Evolutionary conservation across 2,888 invertebrate species (phyloP), one percentile per base, ranked within the genome.

Genomic region (Branchellion lobata): DNA sequence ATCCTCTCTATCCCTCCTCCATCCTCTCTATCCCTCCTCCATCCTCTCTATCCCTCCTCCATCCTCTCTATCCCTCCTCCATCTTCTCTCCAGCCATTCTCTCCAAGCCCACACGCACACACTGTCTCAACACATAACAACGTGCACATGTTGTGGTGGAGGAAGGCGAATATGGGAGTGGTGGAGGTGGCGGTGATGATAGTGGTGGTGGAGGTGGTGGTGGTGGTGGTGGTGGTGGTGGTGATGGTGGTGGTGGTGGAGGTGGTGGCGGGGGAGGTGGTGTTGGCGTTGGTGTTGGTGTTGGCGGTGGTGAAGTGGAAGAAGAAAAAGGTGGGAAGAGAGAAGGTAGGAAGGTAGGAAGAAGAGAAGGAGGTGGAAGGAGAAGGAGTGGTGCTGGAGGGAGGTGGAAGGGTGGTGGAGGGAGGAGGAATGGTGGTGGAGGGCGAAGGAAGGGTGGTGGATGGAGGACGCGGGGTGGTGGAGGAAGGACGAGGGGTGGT

Each of bases 191-290:
- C 1, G 71, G 34, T 36, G 78, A 40, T 3, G 69, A 40, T n/a
- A 29, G 34, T n/a, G 72, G 31, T n/a, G 31, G 31, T n/a, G 31
- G 31, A 31, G 72, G n/a, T 29, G 29, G n/a, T 27, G 72, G 72
- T 5, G 34, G 72, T n/a, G 72, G n/a, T n/a, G 72, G 27, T 8
- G 31, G 31, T 29, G 34, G 27, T 14, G 5, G 24, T 5, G 74
- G 24, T 18, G 74, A 51, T 0, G 24, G 27, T 33, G 27, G 0
- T 33, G 27, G 8, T 29, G 47, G 31, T n/a, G 72, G 34, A 31
- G 31, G 34, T 33, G 72, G 69, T 31, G 3, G 78, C 21, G 36
- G 51, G n/a, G 69, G 78, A 69, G 68, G 78, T 24, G 51, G 78
- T 1, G 47, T 68, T 34, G 78, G 31, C 11, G 53, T 3, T 24